Base-by-base conservation (phyloP, 2,888 invertebrate species). In the Acanthosoma haemorrhoidale region DNA sequence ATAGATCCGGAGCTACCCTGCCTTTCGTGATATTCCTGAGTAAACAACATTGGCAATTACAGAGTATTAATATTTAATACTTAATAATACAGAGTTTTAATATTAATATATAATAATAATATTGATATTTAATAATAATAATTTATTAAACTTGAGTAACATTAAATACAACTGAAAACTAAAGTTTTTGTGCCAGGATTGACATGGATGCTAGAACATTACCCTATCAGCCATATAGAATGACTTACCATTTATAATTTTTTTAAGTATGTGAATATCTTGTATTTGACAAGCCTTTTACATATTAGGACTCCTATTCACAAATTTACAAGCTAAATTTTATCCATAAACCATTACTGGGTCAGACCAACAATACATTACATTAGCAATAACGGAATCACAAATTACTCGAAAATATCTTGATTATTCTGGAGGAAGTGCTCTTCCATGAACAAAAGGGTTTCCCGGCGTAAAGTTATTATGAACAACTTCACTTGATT, bases 11-110 rank as follows among this genome's bases (percentile, higher is more conserved):
- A 21, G 51, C 3, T 34, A 18, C 15, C 41, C 38, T 74, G 73
- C 66, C 74, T 69, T 64, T 74, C 75, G 38, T 75, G 75, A 58
- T 75, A 75, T 31, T 74, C 75, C 75, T 75, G 32, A 13, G 71
- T 58, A 70, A 11, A 51, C 21, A 21, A n/a, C n/a, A n/a, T n/a
- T n/a, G n/a, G n/a, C n/a, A n/a, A n/a, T n/a, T n/a, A n/a, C n/a
- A n/a, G n/a, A n/a, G n/a, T n/a, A n/a, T n/a, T n/a, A n/a, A n/a
- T n/a, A n/a, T n/a, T n/a, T n/a, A n/a, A n/a, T n/a, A n/a, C n/a
- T n/a, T n/a, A n/a, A n/a, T n/a, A n/a, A n/a, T n/a, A n/a, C n/a
- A n/a, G 36, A 41, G n/a, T 41, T 5, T 41, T 41, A 15, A 41
- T 8, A 41, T 16, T 41, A 36, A 36, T 36, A 36, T 36, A 13